A percentile compares a stretch with the other conserved stretches of the same genome.
Evolutionary conservation across 2,888 invertebrate species (phyloP).

Genomic region (Tupiocoris notatus): DNA sequence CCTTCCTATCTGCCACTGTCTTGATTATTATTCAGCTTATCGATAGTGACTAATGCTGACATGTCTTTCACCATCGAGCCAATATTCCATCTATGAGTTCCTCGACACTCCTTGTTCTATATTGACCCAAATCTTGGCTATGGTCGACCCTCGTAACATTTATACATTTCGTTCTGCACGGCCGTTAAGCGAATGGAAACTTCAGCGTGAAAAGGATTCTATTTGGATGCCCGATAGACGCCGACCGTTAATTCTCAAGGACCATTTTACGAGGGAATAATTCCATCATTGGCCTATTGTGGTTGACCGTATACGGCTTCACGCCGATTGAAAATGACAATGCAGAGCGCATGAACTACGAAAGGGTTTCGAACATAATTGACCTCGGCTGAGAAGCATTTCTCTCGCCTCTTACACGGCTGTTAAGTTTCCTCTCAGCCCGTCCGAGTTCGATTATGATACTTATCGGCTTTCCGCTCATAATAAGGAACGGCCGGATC

Average conservation of each 20-base stretch:
- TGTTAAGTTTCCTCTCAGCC: neutral
- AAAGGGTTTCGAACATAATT: neutral
- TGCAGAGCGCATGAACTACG: neutral
- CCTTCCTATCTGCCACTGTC: no score
- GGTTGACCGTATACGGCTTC: constrained; percentile 28
- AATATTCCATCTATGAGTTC: no score
- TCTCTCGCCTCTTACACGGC: neutral
- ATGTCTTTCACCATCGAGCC: no score
- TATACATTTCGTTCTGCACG: no score
- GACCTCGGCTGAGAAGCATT: neutral
- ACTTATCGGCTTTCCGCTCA: neutral
- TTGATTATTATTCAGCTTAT: no score
- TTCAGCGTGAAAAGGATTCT: no score
- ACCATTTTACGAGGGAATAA: constrained; percentile 27
- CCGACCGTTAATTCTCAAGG: neutral
- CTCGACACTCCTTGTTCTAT: no score
- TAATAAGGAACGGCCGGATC: neutral
- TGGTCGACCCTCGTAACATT: no score
- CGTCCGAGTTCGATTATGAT: neutral
- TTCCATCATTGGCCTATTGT: constrained; percentile 38
- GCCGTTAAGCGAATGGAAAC: no score
- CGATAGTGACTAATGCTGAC: no score
- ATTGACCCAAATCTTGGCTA: no score
- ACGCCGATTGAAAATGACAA: constrained; percentile 39
- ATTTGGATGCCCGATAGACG: neutral